These are phyloP conservation scores for Tauraco hartlaubi DNA, from an alignment of 2,797 vertebrate species.

Conservation along the genomic window DNA sequence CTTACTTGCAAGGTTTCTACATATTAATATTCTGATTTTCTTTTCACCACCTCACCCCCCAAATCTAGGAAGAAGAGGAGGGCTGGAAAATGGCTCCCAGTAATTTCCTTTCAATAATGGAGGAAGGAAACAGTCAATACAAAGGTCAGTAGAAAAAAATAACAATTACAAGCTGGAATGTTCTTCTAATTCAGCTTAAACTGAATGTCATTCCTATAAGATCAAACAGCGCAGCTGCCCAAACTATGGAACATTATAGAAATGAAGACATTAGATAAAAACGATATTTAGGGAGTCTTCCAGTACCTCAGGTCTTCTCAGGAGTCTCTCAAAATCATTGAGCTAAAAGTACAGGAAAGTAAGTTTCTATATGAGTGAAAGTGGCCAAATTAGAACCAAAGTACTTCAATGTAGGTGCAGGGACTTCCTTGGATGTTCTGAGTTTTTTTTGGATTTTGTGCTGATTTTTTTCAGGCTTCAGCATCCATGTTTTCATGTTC, in stretches of 20 bases:
- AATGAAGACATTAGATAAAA: background rate
- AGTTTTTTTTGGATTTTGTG: background rate
- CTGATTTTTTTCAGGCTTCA: background rate
- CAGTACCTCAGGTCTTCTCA: background rate
- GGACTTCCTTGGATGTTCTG: background rate
- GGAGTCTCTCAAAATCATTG: background rate
- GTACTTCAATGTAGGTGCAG: background rate
- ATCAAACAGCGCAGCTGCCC: background rate
- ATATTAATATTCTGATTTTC: background rate
- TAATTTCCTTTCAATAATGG: slow-evolving; percentile 81
- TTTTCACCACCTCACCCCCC: background rate
- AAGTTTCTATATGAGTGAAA: background rate
- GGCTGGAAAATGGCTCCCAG: slow-evolving; percentile 87
- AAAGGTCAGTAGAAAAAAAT: slow-evolving; percentile 79
- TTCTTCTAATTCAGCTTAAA: background rate
- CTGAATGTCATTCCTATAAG: background rate
- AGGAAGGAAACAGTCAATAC: slow-evolving; percentile 81
- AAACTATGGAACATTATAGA: background rate
- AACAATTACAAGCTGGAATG: background rate
- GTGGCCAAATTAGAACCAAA: background rate
- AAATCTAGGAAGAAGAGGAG: slow-evolving; percentile 77
- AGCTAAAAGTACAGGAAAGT: background rate
- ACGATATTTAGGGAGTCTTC: background rate
- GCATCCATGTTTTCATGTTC: background rate
- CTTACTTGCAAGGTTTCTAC: background rate